Evolutionary conservation across 1,140 invertebrate genomes (phyloP).

Genomic region (Cotesia glomerata): DNA sequence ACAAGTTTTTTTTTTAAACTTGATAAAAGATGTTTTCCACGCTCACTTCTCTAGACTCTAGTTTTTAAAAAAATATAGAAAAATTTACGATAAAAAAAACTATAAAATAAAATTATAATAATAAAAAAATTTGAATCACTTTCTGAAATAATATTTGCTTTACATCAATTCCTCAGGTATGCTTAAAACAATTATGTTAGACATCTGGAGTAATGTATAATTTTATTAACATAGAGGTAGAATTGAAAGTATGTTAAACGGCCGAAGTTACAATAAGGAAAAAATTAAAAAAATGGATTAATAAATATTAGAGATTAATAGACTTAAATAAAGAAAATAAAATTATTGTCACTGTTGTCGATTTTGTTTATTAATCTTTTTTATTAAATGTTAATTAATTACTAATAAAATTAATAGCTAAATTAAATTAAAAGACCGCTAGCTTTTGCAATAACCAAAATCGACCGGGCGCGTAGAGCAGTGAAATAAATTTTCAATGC

Average conservation of each 20-base stretch:
- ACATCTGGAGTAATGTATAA: neutral
- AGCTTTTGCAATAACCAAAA: too few species aligned
- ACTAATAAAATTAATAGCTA: too few species aligned
- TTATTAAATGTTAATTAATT: too few species aligned
- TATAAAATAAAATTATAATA: constrained; percentile 13
- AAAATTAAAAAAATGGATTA: neutral
- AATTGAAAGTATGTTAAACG: constrained; percentile 16
- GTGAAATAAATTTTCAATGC: too few species aligned
- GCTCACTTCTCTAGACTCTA: neutral
- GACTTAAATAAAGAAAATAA: neutral
- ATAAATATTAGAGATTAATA: neutral
- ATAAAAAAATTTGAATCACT: neutral
- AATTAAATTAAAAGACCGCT: too few species aligned
- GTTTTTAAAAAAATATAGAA: neutral
- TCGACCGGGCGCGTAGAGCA: too few species aligned
- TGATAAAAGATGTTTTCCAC: neutral
- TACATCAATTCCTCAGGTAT: constrained; percentile 9
- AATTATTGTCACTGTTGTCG: too few species aligned
- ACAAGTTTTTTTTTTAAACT: too few species aligned
- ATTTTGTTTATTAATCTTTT: too few species aligned
- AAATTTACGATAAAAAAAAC: constrained; percentile 10
- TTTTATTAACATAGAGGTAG: neutral
- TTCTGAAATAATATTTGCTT: constrained; percentile 4
- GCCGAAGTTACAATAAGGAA: neutral
- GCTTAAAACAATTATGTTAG: constrained; percentile 1